Percentiles rank a stretch among this genome's conserved stretches.
These are phyloP conservation scores for Crotophaga sulcirostris DNA, from an alignment of 2,113 vertebrate genomes.

Conservation along the genomic window DNA sequence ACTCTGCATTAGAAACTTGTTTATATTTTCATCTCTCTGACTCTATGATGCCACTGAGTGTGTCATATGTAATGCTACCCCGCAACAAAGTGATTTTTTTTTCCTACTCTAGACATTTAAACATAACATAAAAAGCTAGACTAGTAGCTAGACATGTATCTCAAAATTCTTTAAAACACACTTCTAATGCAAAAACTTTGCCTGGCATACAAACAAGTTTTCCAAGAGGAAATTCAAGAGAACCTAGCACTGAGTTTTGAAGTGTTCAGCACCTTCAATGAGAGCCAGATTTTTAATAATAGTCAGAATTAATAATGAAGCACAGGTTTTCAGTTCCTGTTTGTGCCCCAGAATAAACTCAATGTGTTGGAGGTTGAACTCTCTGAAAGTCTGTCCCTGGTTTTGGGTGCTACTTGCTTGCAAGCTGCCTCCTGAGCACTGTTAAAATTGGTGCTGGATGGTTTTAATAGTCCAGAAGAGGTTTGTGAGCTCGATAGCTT, in stretches of 20 bases:
- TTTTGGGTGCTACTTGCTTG: slow-evolving; percentile 23
- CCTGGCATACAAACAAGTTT: not conserved
- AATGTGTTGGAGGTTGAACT: not conserved
- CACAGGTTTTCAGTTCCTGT: slow-evolving; percentile 28
- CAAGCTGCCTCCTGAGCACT: not conserved
- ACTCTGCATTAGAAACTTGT: not conserved
- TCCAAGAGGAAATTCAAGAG: slow-evolving; percentile 10
- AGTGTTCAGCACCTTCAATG: slow-evolving; percentile 15
- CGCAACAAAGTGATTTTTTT: not conserved
- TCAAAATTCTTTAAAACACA: not conserved
- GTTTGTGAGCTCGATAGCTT: not conserved
- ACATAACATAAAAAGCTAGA: not conserved
- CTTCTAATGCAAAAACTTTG: not conserved
- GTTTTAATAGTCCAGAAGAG: slow-evolving; percentile 24
- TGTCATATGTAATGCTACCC: not conserved
- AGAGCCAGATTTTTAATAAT: slow-evolving; percentile 14
- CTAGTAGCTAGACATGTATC: not conserved
- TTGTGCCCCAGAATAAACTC: slow-evolving; percentile 13
- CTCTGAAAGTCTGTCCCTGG: not conserved
- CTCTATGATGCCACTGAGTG: not conserved
- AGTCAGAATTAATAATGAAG: slow-evolving; percentile 32
- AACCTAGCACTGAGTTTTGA: slow-evolving; percentile 10
- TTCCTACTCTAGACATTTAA: not conserved
- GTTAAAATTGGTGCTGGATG: slow-evolving; percentile 18
- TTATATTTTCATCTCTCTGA: not conserved